These are phyloP conservation scores for Diabrotica balteata DNA, from an alignment of 2,888 invertebrate genomes.

Conservation along the genomic window DNA sequence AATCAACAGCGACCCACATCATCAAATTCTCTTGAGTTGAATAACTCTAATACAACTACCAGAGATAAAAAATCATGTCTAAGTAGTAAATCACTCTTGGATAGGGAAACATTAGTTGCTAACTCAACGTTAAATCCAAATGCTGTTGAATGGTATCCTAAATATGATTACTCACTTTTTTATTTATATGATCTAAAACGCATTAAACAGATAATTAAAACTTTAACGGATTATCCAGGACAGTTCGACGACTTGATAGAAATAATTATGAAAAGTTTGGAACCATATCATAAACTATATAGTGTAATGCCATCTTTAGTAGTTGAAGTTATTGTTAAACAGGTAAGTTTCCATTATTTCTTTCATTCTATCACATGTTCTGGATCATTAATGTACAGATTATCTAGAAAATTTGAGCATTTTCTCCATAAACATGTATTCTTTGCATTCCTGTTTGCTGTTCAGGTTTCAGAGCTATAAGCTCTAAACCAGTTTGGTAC, in stretches of 20 bases:
- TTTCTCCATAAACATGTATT: too few species aligned
- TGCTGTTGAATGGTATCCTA: slow-evolving; percentile 69
- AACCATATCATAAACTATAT: slow-evolving; percentile 66
- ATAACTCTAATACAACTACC: slow-evolving; percentile 4
- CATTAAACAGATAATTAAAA: slow-evolving; percentile 74
- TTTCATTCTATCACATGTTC: too few species aligned
- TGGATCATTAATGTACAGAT: too few species aligned
- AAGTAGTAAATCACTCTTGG: slow-evolving; percentile 8
- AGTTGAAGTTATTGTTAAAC: slow-evolving; percentile 73
- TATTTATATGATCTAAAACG: slow-evolving; percentile 61
- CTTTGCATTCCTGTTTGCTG: too few species aligned
- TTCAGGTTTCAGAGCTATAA: too few species aligned
- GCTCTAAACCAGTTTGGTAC: too few species aligned
- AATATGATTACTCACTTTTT: slow-evolving; percentile 35
- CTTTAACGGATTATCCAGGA: slow-evolving; percentile 80
- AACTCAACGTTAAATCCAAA: slow-evolving; percentile 62
- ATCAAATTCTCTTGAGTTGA: slow-evolving; percentile 14
- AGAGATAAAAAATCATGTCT: slow-evolving; percentile 6
- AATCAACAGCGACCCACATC: slow-evolving; percentile 1
- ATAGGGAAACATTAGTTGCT: slow-evolving; percentile 38
- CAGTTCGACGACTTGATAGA: slow-evolving; percentile 76
- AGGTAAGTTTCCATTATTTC: slow-evolving; percentile 57
- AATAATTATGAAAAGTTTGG: slow-evolving; percentile 73
- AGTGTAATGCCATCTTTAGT: slow-evolving; percentile 59
- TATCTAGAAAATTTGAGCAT: too few species aligned